phyloP scores from a whole-genome alignment of 2,888 invertebrate genomes.

The Elmis aenea region DNA sequence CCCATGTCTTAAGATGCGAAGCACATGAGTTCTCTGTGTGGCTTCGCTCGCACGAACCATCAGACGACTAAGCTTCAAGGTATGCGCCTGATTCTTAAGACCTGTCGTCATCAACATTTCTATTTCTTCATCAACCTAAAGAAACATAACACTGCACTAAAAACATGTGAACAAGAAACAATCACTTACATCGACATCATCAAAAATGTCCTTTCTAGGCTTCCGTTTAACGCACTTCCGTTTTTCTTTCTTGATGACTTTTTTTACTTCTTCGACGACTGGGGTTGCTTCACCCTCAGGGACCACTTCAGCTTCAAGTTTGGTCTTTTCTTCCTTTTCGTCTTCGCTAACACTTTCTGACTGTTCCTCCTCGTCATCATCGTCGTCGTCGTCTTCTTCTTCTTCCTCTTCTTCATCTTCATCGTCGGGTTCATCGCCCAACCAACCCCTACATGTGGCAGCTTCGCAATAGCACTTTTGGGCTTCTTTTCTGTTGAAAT shows the following conservation, averaged over 20 bases:
- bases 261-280: slow-evolving; percentile 34
- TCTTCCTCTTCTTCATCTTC: slow-evolving; percentile 58
- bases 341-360: slow-evolving; percentile 20
- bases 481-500: slow-evolving; percentile 73
- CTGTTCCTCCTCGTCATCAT: slow-evolving; percentile 40
- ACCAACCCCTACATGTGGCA: slow-evolving; percentile 87
- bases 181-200: slow-evolving; percentile 57
- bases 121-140: slow-evolving; percentile 82
- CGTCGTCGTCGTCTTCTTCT: slow-evolving; percentile 47
- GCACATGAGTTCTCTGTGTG: slow-evolving; percentile 67
- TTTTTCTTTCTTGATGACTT: slow-evolving; percentile 37
- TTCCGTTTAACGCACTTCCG: slow-evolving; percentile 27
- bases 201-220: slow-evolving; percentile 50
- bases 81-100: slow-evolving; percentile 84
- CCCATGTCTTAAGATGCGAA: slow-evolving; percentile 73
- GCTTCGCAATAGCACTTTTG: slow-evolving; percentile 95
- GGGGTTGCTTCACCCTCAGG: slow-evolving; percentile 9
- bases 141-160: slow-evolving; percentile 17
- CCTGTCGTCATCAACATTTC: slow-evolving; percentile 72
- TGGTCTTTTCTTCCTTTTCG: slow-evolving; percentile 20
- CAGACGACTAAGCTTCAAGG: slow-evolving; percentile 80
- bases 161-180: slow-evolving; percentile 1
- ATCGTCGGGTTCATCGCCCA: slow-evolving; percentile 82
- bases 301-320: slow-evolving; percentile 12
- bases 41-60: slow-evolving; percentile 88